Evolutionary conservation across 2,113 vertebrate genomes (phyloP).

Genomic region (Psettodes erumei): DNA sequence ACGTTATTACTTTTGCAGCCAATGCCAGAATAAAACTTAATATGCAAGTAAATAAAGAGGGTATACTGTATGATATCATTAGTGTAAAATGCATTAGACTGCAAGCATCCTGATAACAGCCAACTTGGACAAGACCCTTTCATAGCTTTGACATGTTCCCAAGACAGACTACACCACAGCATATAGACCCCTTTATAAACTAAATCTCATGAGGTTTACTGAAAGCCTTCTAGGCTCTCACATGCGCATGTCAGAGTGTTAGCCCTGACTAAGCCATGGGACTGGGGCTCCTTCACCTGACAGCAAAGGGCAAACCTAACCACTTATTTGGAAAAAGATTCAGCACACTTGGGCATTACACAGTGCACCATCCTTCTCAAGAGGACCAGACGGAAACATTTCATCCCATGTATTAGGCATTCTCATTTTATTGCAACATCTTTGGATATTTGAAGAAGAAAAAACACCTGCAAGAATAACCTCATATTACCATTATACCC

Average conservation of each 20-base stretch:
- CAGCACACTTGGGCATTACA: not conserved
- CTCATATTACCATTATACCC: not conserved
- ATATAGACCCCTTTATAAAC: constrained; percentile 6
- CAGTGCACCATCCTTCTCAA: not conserved
- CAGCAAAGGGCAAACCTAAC: constrained; percentile 51
- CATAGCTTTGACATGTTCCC: constrained; percentile 4
- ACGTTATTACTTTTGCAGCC: constrained; percentile 10
- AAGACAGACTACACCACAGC: constrained; percentile 1
- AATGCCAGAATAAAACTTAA: constrained; percentile 5
- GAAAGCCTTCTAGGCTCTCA: constrained; percentile 14
- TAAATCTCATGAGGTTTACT: constrained; percentile 15
- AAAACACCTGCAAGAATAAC: not conserved
- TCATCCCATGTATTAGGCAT: not conserved
- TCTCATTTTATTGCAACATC: not conserved
- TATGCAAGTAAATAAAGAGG: constrained; percentile 7
- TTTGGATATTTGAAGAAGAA: not conserved
- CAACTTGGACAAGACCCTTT: not conserved
- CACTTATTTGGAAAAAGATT: constrained; percentile 16
- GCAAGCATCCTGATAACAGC: not conserved
- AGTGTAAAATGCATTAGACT: not conserved
- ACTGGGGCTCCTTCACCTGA: constrained; percentile 44
- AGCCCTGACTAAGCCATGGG: constrained; percentile 37
- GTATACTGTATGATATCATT: not conserved
- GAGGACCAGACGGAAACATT: not conserved
- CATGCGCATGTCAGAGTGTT: constrained; percentile 49